Percentiles rank a stretch among this genome's conserved stretches.
phyloP scores from a whole-genome alignment of 2,888 invertebrate genomes.

The Tenthredo scrophulariae region DNA sequence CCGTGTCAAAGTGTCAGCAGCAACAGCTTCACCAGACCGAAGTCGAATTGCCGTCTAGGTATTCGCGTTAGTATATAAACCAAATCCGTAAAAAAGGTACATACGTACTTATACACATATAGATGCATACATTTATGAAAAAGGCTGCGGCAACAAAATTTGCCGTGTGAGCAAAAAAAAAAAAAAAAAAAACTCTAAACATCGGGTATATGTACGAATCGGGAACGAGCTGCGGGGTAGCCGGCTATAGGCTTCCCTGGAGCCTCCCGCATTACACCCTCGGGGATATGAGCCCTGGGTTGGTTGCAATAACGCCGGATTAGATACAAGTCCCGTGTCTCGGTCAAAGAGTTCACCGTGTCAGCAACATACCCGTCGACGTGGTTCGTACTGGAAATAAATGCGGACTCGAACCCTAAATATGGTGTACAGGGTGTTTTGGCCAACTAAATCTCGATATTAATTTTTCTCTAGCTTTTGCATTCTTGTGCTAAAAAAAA shows the following conservation, averaged over 20 bases:
- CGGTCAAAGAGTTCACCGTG: conserved; percentile 68
- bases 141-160: conserved; percentile 37
- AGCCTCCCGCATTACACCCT: conserved; percentile 46
- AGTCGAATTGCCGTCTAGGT: conserved; percentile 72
- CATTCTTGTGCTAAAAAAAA: background rate
- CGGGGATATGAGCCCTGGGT: conserved; percentile 38
- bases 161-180: conserved; percentile 18
- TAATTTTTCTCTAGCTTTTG: background rate
- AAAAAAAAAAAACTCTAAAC: conserved; percentile 24
- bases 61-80: conserved; percentile 18
- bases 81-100: background rate
- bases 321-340: conserved; percentile 61
- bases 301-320: conserved; percentile 68
- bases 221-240: conserved; percentile 21
- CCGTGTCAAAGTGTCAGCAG: conserved; percentile 77
- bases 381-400: conserved; percentile 4
- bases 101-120: background rate
- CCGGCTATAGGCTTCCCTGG: conserved; percentile 30
- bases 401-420: background rate
- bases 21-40: conserved; percentile 76
- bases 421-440: background rate
- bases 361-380: conserved; percentile 63
- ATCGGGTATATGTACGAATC: conserved; percentile 9
- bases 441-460: background rate
- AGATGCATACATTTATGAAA: background rate